Base-by-base conservation (phyloP, 2,888 invertebrate species). In the Ennomos fuscantarius region DNA sequence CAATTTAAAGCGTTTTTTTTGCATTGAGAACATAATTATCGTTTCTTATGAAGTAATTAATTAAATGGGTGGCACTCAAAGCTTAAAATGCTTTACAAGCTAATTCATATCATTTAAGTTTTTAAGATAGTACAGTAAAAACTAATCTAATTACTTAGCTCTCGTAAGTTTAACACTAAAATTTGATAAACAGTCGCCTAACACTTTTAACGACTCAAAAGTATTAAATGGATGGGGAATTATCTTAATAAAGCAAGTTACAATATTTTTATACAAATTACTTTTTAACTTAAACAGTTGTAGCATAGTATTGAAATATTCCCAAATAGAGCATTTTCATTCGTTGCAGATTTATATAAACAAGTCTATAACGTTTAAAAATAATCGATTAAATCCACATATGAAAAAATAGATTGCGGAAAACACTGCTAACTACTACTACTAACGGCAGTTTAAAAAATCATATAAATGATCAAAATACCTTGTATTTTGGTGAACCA, bases 161-260 rank as follows among this genome's bases (percentile, higher is more conserved):
- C 41, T 11, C 13, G 10, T 35, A 41, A 41, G 41, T 50, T 49
- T 11, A 24, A 24, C 39, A 24, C 31, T 15, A 11, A 42, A 42
- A 42, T 35, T 50, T 35, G 1, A 32, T 39, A 47, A 47, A 15
- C 41, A 11, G 5, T 13, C 5, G n/a, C 11, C 37, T 55, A 54
- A 49, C 15, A 37, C 46, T 34, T 50, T 49, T 50, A 35, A 50
- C 34, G 42, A 1, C 32, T 12, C 12, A 11, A 35, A 50, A 50
- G 42, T 50, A 42, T 50, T 41, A 35, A 50, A 35, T 11, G 35
- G 35, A 39, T 32, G 9, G 9, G 12, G 1, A 11, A 1, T 8
- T 31, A 6, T 24, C 24, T 36, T 36, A 15, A 35, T 41, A 10
- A 12, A 39, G 24, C 24, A 6, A 24, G 24, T 24, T 24, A 24